Base-by-base conservation (phyloP, 2,113 vertebrate genomes). In the Ochotona princeps region DNA sequence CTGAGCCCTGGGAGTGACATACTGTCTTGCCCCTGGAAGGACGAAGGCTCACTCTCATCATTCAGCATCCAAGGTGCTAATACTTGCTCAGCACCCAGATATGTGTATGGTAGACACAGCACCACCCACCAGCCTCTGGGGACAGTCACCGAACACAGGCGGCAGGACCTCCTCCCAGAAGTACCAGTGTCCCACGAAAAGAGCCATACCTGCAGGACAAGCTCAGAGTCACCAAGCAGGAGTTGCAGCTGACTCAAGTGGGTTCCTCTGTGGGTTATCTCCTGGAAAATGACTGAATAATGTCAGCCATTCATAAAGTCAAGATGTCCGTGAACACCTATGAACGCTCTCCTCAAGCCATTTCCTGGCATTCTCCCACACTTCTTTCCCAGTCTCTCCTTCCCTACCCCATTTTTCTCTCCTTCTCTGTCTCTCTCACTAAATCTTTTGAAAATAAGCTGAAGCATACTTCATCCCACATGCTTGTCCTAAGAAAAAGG, bases 41-140 rank as follows among this genome's bases (percentile, higher is more conserved):
- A 0, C 30, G 18, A 30, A 78, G 51, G 7, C 13, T 49, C 32
- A 3, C 61, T 26, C 9, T 0, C 6, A 20, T 49, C 35, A 18
- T n/a, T 66, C 70, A 25, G 0, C 1, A 2, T 35, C 0, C 6
- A 7, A n/a, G 8, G 18, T 9, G 0, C 20, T 5, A 61, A 51
- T 14, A 44, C 38, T 44, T 44, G 2, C 35, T 4, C 47, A 49
- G 38, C 66, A 51, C 12, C 30, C 26, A n/a, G 1, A 26, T 2
- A 23, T 20, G 25, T 14, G 12, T 23, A 7, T 1, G 4, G 3
- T 23, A 21, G 2, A 11, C 49, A 63, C 25, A 30, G 57, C 47
- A 74, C n/a, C 28, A 12, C 8, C 15, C 13, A 4, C 65, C 20
- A 73, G 35, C 86, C 20, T 26, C 47, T n/a, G 15, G 5, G 2